These are phyloP conservation scores for Nyctalus aviator DNA, from an alignment of 2,797 vertebrate genomes.

Conservation along the genomic window DNA sequence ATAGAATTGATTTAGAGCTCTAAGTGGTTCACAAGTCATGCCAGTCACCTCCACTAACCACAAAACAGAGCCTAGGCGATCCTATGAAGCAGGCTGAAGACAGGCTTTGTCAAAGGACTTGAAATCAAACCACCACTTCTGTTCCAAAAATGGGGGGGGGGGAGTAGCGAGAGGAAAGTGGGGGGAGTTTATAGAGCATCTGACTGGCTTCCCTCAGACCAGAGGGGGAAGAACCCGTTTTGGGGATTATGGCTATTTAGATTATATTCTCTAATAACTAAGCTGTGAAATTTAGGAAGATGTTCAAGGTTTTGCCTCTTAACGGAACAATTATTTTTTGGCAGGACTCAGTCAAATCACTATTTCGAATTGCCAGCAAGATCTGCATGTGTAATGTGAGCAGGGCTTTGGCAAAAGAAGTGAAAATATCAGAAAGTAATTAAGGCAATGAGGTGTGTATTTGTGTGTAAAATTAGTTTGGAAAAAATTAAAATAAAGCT, in stretches of 20 bases:
- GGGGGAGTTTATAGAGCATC: not conserved
- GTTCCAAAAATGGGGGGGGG: too few species aligned
- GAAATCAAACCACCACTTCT: not conserved
- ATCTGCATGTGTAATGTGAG: not conserved
- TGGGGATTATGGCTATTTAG: not conserved
- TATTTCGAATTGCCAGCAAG: not conserved
- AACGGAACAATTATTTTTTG: not conserved
- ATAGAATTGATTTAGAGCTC: not conserved
- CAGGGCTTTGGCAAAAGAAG: not conserved
- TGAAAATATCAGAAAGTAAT: not conserved
- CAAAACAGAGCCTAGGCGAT: not conserved
- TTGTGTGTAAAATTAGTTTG: not conserved
- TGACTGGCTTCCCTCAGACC: not conserved
- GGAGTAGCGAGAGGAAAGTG: accelerated
- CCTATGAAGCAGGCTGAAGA: not conserved
- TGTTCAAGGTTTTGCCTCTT: not conserved
- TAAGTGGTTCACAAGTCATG: conserved; percentile 48
- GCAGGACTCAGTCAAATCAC: not conserved
- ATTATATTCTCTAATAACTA: not conserved
- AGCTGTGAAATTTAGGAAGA: not conserved
- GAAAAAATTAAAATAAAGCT: not conserved
- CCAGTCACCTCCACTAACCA: not conserved
- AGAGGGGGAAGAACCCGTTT: not conserved
- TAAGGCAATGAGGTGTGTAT: not conserved
- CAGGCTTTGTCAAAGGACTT: not conserved